Evolutionary conservation across 1,140 invertebrate species (phyloP).

Genomic region (Aricia agestis): DNA sequence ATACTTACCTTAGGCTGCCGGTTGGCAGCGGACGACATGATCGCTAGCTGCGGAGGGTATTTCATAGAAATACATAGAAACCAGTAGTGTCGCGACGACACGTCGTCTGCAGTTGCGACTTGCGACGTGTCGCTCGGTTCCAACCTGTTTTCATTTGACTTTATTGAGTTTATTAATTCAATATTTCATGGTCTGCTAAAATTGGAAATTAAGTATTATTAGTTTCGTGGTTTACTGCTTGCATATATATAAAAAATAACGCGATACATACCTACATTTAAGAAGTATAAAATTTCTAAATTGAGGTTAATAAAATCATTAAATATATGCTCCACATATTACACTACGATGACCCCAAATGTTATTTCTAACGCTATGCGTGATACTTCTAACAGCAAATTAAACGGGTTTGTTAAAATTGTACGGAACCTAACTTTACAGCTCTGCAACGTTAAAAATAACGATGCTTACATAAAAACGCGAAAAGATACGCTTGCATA

Average conservation of each 20-base stretch:
- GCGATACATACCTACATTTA: not conserved
- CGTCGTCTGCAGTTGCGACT: no score
- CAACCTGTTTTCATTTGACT: no score
- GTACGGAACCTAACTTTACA: not conserved
- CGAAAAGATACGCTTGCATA: not conserved
- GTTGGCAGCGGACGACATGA: no score
- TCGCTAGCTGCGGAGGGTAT: no score
- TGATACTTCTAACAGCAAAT: not conserved
- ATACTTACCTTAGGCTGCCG: no score
- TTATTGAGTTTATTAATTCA: no score
- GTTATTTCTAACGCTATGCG: not conserved
- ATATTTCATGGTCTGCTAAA: no score
- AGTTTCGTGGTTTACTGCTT: not conserved
- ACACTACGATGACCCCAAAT: not conserved
- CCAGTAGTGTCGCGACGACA: no score
- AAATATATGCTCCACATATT: constrained; percentile 10
- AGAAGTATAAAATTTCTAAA: not conserved
- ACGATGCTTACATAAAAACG: not conserved
- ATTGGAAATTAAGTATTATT: no score
- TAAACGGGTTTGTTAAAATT: not conserved
- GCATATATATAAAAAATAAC: not conserved
- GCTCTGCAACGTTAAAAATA: not conserved
- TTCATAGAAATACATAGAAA: no score
- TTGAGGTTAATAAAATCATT: constrained; percentile 11
- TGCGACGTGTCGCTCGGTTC: no score